These are phyloP conservation scores for Platysternon megacephalum DNA, from an alignment of 2,113 vertebrate species.

Conservation along the genomic window DNA sequence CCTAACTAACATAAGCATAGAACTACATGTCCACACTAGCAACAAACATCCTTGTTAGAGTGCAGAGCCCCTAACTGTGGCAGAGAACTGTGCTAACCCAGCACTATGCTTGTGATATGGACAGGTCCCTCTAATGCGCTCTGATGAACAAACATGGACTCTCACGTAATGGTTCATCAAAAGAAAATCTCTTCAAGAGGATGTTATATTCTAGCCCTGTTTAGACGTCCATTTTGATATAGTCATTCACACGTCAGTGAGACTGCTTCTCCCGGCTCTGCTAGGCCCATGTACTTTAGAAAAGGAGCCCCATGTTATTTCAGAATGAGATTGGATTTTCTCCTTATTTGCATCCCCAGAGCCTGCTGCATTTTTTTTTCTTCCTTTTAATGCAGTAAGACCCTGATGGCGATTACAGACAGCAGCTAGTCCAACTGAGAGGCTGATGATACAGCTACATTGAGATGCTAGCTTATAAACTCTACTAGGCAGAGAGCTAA, in stretches of 20 bases:
- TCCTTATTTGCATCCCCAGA: neutral
- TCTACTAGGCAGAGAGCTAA: neutral
- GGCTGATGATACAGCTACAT: rapidly evolving
- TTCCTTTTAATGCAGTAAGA: neutral
- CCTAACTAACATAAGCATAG: neutral
- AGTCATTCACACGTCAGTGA: neutral
- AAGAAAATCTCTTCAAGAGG: neutral
- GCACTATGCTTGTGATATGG: neutral
- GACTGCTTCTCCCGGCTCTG: neutral
- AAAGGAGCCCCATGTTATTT: neutral
- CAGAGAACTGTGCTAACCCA: neutral
- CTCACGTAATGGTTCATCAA: neutral
- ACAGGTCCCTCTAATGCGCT: neutral
- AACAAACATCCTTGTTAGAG: neutral
- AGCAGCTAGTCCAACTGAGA: rapidly evolving
- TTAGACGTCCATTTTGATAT: neutral
- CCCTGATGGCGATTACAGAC: rapidly evolving
- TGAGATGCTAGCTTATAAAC: neutral
- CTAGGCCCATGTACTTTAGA: neutral
- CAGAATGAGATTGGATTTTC: neutral
- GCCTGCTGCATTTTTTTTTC: neutral
- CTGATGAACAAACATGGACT: neutral
- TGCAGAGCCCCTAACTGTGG: neutral
- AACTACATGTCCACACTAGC: neutral
- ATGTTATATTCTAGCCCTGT: rapidly evolving